phyloP scores from a whole-genome alignment of 2,888 invertebrate species.

The Agrochola macilenta region DNA sequence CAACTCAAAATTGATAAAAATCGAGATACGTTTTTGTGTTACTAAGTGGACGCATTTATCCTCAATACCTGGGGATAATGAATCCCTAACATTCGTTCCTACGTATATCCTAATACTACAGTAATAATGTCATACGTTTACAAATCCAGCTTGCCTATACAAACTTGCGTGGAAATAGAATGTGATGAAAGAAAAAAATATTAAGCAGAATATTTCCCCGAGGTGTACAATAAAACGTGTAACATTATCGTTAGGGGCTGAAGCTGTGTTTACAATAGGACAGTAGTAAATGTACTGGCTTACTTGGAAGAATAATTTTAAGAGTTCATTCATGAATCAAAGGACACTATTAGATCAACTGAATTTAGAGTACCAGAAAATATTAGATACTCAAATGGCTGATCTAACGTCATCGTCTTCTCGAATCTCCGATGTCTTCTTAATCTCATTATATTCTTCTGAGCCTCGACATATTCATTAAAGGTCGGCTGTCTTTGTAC shows the following conservation, averaged over 20 bases:
- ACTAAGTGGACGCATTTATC: neutral
- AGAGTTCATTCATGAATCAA: neutral
- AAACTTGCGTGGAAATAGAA: slow-evolving; percentile 47
- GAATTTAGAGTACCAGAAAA: no score
- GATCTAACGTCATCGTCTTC: no score
- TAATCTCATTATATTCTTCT: no score
- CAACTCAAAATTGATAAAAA: no score
- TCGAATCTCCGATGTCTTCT: no score
- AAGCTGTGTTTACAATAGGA: slow-evolving; percentile 30
- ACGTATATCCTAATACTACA: neutral
- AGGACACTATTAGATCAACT: no score
- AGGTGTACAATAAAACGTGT: slow-evolving; percentile 66
- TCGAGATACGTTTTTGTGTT: no score
- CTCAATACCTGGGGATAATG: neutral
- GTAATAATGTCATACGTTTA: neutral
- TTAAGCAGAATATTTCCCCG: slow-evolving; percentile 67
- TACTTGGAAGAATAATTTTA: neutral
- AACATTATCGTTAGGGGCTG: slow-evolving; percentile 52
- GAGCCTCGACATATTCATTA: no score
- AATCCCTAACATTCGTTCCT: neutral
- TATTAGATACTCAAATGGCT: no score
- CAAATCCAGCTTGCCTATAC: slow-evolving; percentile 17
- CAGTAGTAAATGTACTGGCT: slow-evolving; percentile 11
- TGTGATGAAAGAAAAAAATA: slow-evolving; percentile 66
- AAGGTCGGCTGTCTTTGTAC: neutral